Percentiles rank a stretch among this genome's conserved stretches.
phyloP scores from a whole-genome alignment of 2,888 invertebrate species.

The Auanema sp. region DNA sequence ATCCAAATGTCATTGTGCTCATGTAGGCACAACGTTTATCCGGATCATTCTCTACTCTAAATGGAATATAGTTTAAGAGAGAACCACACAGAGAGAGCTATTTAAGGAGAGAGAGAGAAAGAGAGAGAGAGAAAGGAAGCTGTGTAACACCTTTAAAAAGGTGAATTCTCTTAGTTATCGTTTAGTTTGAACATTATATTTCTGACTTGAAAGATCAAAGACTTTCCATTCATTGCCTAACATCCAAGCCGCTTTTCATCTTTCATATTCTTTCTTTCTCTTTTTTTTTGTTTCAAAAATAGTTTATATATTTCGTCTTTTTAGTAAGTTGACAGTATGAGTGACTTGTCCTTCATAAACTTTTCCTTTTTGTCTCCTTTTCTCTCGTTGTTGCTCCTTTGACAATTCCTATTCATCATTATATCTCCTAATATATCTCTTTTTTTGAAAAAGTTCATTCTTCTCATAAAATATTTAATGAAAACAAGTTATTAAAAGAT shows the following conservation, averaged over 20 bases:
- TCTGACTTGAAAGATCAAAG: constrained; percentile 19
- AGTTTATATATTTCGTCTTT: constrained; percentile 1
- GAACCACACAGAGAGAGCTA: too few relatives aligned
- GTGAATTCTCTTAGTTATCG: constrained; percentile 1
- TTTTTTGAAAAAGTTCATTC: too few relatives aligned
- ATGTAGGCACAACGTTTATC: too few relatives aligned
- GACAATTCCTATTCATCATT: too few relatives aligned
- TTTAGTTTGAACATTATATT: constrained; percentile 10
- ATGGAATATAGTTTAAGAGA: too few relatives aligned
- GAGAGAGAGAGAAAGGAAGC: not conserved
- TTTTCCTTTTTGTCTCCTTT: not conserved
- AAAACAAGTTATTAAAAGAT: too few relatives aligned
- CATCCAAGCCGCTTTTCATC: constrained; percentile 8
- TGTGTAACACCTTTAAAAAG: not conserved
- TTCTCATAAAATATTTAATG: too few relatives aligned
- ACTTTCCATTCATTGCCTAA: not conserved
- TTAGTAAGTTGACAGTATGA: not conserved
- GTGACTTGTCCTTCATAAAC: too few relatives aligned
- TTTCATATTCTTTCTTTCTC: constrained; percentile 3
- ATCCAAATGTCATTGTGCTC: too few relatives aligned
- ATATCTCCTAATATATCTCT: too few relatives aligned
- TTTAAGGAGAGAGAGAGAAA: not conserved
- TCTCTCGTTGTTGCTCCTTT: not conserved
- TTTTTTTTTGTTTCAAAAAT: too few relatives aligned
- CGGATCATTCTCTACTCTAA: too few relatives aligned